A percentile compares a stretch with the other conserved stretches of the same genome.
phyloP scores from a whole-genome alignment of 1,140 invertebrate species.

The Helicoverpa armigera region DNA sequence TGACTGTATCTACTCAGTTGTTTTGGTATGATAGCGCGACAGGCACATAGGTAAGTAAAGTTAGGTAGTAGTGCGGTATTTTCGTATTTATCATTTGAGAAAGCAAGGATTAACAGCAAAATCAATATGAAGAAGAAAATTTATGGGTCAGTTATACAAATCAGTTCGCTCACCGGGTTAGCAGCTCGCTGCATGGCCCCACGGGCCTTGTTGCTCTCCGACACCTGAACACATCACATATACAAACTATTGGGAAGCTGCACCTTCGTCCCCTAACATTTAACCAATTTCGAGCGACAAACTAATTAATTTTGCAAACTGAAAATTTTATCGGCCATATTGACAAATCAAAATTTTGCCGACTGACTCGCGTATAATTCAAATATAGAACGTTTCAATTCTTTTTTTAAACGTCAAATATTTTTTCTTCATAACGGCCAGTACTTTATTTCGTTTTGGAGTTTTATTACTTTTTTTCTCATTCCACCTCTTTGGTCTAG shows the following conservation, averaged over 20 bases:
- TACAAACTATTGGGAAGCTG: not conserved
- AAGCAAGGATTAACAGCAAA: too few species aligned
- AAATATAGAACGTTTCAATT: not conserved
- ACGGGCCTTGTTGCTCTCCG: constrained; percentile 68
- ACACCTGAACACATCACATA: constrained; percentile 60
- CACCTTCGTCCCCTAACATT: not conserved
- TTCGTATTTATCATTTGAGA: too few species aligned
- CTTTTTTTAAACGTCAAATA: constrained; percentile 4
- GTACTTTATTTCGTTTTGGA: not conserved
- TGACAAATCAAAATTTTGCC: constrained; percentile 14
- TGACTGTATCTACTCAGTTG: too few species aligned
- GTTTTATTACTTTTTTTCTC: not conserved
- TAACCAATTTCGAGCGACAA: constrained; percentile 16
- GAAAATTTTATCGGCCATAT: constrained; percentile 12
- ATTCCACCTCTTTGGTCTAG: constrained; percentile 10
- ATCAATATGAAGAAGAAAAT: too few species aligned
- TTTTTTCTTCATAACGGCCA: constrained; percentile 8
- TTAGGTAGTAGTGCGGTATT: too few species aligned
- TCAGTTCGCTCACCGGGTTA: constrained; percentile 62
- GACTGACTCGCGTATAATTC: not conserved
- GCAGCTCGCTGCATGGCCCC: constrained; percentile 68
- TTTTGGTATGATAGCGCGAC: too few species aligned
- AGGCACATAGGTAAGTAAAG: too few species aligned
- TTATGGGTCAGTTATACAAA: too few species aligned
- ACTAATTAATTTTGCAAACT: not conserved